A percentile compares a stretch with the other conserved stretches of the same genome.
These are phyloP conservation scores for Dicaeum eximium DNA, from an alignment of 2,113 vertebrate genomes.

Conservation along the genomic window DNA sequence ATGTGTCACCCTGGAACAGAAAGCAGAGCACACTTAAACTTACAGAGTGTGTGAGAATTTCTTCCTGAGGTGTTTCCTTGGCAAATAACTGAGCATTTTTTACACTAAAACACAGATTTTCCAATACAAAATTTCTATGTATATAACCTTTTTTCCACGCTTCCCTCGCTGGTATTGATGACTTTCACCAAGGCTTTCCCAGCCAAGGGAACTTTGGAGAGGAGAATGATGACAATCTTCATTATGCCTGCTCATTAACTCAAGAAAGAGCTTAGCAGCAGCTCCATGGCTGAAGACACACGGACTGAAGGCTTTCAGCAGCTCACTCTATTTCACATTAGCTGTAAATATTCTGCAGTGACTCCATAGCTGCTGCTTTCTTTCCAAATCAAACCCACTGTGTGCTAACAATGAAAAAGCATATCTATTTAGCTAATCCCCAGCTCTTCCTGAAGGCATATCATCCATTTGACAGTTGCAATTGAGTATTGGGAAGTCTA, in stretches of 20 bases:
- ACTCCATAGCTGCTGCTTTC: neutral
- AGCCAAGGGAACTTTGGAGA: neutral
- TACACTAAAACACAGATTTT: neutral
- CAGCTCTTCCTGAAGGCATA: neutral
- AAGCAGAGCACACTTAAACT: neutral
- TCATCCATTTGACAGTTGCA: neutral
- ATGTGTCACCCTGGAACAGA: neutral
- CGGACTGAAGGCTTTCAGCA: neutral
- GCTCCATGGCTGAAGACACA: neutral
- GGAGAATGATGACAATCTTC: neutral
- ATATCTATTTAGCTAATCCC: neutral
- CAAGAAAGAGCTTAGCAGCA: neutral
- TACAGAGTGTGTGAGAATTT: neutral
- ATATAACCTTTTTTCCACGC: rapidly evolving
- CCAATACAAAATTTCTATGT: neutral
- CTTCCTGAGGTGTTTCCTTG: neutral
- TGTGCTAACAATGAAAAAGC: neutral
- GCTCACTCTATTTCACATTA: neutral
- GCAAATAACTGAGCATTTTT: neutral
- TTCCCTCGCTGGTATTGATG: neutral
- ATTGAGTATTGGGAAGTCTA: neutral
- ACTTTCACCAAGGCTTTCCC: neutral
- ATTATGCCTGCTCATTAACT: neutral
- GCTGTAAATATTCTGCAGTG: neutral
- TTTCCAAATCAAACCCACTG: neutral